Conservation (phyloP, 1,140 invertebrate genomes). For the Vollenhovia emeryi region DNA sequence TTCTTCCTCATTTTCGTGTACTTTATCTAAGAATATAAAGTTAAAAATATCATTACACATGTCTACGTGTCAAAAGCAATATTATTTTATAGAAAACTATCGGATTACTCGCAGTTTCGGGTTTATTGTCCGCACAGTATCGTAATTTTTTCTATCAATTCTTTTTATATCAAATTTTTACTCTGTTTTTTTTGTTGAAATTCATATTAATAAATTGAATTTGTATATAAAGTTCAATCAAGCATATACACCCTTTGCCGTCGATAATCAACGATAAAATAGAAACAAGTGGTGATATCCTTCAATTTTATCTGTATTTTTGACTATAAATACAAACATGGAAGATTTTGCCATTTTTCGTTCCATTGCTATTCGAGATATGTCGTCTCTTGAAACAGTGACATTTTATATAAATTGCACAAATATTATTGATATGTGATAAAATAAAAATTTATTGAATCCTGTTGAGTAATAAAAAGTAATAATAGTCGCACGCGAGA, state of each 20-base stretch:
- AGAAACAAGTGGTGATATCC: too few relatives aligned
- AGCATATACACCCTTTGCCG: neutral
- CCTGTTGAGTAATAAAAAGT: neutral
- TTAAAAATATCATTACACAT: conserved; percentile 12
- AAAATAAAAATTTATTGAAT: neutral
- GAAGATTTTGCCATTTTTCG: neutral
- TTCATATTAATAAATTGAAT: too few relatives aligned
- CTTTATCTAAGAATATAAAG: neutral
- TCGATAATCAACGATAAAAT: neutral
- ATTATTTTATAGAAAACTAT: conserved; percentile 9
- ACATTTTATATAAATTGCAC: neutral
- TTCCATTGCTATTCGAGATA: neutral
- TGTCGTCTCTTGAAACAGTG: too few relatives aligned
- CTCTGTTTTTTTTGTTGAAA: neutral
- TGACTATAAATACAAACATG: neutral
- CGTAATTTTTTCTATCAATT: neutral
- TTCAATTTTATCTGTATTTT: neutral
- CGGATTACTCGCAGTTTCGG: neutral
- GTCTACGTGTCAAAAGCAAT: neutral
- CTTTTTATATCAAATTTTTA: neutral
- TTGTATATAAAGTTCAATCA: neutral
- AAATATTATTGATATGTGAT: neutral
- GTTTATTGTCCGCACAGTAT: neutral
- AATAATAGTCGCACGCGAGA: neutral
- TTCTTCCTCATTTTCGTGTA: neutral